Percentiles rank a stretch among this genome's conserved stretches.
Conservation (phyloP, 2,797 vertebrate species). For the Mus minutoides region DNA sequence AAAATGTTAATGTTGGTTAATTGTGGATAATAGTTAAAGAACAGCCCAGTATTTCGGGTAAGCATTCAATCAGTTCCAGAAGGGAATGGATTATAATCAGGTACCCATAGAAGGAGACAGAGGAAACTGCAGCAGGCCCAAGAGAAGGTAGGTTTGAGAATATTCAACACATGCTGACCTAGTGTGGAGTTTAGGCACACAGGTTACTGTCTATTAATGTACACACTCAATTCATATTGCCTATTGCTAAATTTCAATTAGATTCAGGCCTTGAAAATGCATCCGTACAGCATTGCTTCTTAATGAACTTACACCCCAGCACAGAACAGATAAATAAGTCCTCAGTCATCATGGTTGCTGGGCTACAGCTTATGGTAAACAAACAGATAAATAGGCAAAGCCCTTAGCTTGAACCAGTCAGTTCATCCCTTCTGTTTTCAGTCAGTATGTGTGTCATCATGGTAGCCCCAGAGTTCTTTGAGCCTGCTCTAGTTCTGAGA, state of each 20-base stretch:
- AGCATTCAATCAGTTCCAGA: not conserved
- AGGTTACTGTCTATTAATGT: too few relatives aligned
- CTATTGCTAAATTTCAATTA: not conserved
- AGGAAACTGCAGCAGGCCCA: not conserved
- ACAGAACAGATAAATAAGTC: not conserved
- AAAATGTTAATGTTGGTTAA: not conserved
- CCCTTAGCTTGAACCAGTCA: not conserved
- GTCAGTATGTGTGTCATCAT: not conserved
- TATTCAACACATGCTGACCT: not conserved
- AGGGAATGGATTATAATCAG: not conserved
- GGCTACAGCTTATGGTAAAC: not conserved
- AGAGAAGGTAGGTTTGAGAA: not conserved
- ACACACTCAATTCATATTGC: not conserved
- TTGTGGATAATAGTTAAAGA: not conserved
- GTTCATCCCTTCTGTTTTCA: not conserved
- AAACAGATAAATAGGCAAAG: not conserved
- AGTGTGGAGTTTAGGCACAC: not conserved
- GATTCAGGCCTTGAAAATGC: not conserved
- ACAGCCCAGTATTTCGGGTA: not conserved
- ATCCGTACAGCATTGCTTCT: not conserved
- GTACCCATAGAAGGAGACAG: not conserved
- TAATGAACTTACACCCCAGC: not conserved
- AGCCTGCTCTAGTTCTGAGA: not conserved
- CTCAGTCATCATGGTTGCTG: too few relatives aligned
- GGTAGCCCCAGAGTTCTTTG: not conserved